Evolutionary conservation across 2,113 vertebrate genomes (phyloP), one percentile per base, ranked within the genome.

Genomic region (Ascaphus truei): DNA sequence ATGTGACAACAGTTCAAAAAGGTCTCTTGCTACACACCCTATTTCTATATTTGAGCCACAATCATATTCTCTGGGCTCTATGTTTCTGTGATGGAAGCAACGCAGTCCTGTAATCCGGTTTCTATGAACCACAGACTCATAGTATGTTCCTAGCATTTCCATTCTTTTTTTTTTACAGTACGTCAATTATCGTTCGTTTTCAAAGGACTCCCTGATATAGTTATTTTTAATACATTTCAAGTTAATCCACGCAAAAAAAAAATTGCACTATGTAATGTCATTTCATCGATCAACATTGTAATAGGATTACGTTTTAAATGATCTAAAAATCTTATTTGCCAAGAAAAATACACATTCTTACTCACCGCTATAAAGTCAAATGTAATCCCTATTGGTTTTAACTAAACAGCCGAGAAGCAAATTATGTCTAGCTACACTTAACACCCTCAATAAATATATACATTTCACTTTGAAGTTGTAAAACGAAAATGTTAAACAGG

Each of bases 301-400:
- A 91, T 85, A 88, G 86, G 88, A 89, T 89, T 89, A 90, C 76
- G 76, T 84, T 89, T 91, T 84, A 85, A 81, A 85, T 86, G 83
- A 87, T 85, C 89, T 88, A 81, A 90, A 85, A 86, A 86, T 83
- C 79, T 83, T 83, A 89, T 80, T 90, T 85, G 86, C 86, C 90
- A 86, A 84, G 74, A 74, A 83, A 81, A 85, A 88, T 89, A 88
- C 74, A 88, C 83, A 82, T 79, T 84, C 84, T 79, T 80, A 80
- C 82, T 82, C 86, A 86, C 81, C 76, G 79, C 83, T 86, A 86
- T 87, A 90, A 88, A 90, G 81, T 85, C 83, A 81, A 88, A 89
- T 86, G 84, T 88, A 91, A 91, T 84, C 83, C 81, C 80, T 86
- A 78, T 52, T 84, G 85, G 84, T 80, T 88, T 86, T 86, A 88